Base-by-base conservation (phyloP, 2,797 vertebrate species). In the Acipenser ruthenus region DNA sequence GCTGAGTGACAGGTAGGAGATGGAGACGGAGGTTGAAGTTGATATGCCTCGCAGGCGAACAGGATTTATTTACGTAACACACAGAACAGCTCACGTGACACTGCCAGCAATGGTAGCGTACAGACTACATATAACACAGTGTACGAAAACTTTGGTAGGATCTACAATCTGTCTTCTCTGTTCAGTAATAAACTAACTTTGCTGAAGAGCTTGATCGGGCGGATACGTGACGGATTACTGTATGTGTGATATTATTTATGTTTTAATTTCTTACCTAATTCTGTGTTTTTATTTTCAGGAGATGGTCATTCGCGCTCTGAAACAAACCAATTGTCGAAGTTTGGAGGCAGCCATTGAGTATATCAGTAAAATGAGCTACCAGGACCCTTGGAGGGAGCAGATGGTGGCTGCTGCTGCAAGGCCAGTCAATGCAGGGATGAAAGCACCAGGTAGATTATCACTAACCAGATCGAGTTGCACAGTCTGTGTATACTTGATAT, bases 301-400 rank as follows among this genome's bases (percentile, higher is more conserved):
- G 78, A 91, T 93, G 92, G 88, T 92, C 77, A 80, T 93, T 70
- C 86, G 80, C 78, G 85, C 88, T 67, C 85, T 92, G 67, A 87
- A 92, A 74, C 90, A 93, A 80, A 93, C 89, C 62, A 91, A 91
- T 84, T 90, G 84, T 79, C 94, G 92, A 68, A 93, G 91, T 69
- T 84, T 92, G 80, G 93, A 92, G 77, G 90, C 89, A 59, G 88
- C 93, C 49, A 89, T 93, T n/a, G 96, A 98, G 75, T 95, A 93
- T 81, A 93, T 93, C 81, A 91, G 87, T 78, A 95, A 95, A 83
- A 89, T 95, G 91, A 96, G 89, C 84, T 94, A 94, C 80, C 95
- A 95, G 72, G 95, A 98, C 75, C 71, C 90, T 6, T 85, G 88
- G 69, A 89, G 93, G 73, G 95, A 99, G 8, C 94, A 93, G 79